Base-by-base conservation (phyloP, 2,797 vertebrate species). In the Crossoptilon crossoptilon region DNA sequence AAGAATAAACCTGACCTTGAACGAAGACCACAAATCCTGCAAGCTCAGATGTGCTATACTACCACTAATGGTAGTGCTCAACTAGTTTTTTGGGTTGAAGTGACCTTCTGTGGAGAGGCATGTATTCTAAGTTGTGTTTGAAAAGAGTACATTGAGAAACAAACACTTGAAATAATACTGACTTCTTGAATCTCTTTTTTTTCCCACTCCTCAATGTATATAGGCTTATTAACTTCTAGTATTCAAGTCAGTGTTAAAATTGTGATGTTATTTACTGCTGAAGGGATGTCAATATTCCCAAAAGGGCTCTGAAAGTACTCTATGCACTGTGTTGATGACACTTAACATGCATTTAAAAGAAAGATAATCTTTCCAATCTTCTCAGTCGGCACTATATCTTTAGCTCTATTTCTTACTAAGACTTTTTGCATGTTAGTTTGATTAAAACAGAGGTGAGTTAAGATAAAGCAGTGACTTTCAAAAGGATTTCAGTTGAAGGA, bases 211-310 rank as follows among this genome's bases (percentile, higher is more conserved):
- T 76, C 76, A 84, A 67, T 2, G 8, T 5, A 14, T 74, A 22
- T 13, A 62, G 46, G 19, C 53, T 93, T 88, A 49, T 35, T 79
- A 81, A 64, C 21, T 75, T 74, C 18, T 67, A 24, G 35, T 55
- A 76, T 93, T 94, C 24, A 89, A 69, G 48, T 92, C 85, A 81
- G 84, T 49, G 84, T 92, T 96, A 95, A 92, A 92, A 87, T 86
- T 49, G 15, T 83, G 59, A 91, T 11, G 26, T 85, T 63, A 67
- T 85, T 96, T 91, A 87, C 81, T 95, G 62, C 55, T 92, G 31
- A 33, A 82, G 31, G 55, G 31, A 72, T 76, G 83, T 82, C 53
- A 77, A 1, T 89, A 79, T 92, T 91, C 82, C 78, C 80, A 90
- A 59, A 96, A 84, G 89, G 84, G 33, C 94, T 90, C 94, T 90